Conservation (phyloP, 2,888 invertebrate species). For the Amblyteles armatorius region DNA sequence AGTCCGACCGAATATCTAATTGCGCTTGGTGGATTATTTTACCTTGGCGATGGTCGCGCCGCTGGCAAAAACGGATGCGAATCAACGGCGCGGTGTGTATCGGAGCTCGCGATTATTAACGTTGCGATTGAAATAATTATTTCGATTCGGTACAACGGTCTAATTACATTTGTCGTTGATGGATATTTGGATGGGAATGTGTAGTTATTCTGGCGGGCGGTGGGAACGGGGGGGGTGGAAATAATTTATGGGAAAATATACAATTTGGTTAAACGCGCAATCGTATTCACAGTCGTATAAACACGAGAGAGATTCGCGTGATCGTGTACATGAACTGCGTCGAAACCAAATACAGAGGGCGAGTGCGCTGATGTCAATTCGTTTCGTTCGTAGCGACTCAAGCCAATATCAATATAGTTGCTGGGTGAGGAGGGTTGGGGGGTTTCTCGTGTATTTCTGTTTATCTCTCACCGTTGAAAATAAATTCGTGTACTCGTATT, state of each 20-base stretch:
- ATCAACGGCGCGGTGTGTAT: too few relatives aligned
- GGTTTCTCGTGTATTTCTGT: background rate
- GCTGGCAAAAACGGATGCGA: background rate
- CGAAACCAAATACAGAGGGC: background rate
- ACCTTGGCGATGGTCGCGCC: background rate
- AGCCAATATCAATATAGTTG: slow-evolving; percentile 55
- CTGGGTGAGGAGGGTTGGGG: background rate
- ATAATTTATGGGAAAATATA: slow-evolving; percentile 25
- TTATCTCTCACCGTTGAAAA: slow-evolving; percentile 26
- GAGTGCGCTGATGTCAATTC: slow-evolving; percentile 38
- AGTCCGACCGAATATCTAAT: slow-evolving; percentile 55
- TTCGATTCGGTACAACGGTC: background rate
- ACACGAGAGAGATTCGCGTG: slow-evolving; percentile 4
- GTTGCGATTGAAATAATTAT: slow-evolving; percentile 7
- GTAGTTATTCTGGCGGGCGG: background rate
- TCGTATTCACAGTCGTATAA: slow-evolving; percentile 26
- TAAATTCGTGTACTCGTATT: slow-evolving; percentile 16
- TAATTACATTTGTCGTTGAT: slow-evolving; percentile 10
- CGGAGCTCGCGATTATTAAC: background rate
- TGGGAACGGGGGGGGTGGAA: background rate
- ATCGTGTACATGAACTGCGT: background rate
- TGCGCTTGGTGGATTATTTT: slow-evolving; percentile 52
- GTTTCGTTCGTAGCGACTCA: slow-evolving; percentile 23
- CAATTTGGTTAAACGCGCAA: slow-evolving; percentile 2
- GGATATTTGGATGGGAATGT: slow-evolving; percentile 2